Percentiles rank a stretch among this genome's conserved stretches.
Conservation (phyloP, 2,797 vertebrate genomes). For the Oreochromis mossambicus region DNA sequence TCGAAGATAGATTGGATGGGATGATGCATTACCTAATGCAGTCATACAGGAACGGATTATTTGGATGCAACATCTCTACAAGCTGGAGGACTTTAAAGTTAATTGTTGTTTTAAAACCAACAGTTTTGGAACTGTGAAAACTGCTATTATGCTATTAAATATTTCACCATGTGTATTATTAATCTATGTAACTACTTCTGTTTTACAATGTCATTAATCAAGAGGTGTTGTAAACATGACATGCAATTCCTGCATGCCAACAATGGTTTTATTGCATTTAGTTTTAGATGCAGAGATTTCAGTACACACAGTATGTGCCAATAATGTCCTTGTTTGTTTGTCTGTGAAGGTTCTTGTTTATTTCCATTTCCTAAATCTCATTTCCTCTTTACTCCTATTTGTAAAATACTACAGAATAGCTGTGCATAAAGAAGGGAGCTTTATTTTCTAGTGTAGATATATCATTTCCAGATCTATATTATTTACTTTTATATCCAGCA, state of each 20-base stretch:
- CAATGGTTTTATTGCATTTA: background rate
- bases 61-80: fast-evolving
- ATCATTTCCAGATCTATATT: background rate
- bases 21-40: too few species aligned
- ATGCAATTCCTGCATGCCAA: background rate
- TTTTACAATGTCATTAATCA: background rate
- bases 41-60: too few species aligned
- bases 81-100: too few species aligned
- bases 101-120: fast-evolving
- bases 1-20: fast-evolving
- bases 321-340: background rate
- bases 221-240: background rate
- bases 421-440: background rate
- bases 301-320: background rate
- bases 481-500: background rate
- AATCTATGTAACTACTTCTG: too few species aligned
- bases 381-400: background rate
- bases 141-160: too few species aligned
- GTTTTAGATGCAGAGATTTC: background rate
- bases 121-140: too few species aligned
- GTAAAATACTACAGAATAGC: background rate
- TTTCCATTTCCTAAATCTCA: background rate
- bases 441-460: background rate
- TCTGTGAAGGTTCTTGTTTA: too few species aligned
- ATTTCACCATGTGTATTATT: too few species aligned